These are phyloP conservation scores for Sporophila hypoxantha DNA, from an alignment of 2,113 vertebrate species.

Conservation along the genomic window DNA sequence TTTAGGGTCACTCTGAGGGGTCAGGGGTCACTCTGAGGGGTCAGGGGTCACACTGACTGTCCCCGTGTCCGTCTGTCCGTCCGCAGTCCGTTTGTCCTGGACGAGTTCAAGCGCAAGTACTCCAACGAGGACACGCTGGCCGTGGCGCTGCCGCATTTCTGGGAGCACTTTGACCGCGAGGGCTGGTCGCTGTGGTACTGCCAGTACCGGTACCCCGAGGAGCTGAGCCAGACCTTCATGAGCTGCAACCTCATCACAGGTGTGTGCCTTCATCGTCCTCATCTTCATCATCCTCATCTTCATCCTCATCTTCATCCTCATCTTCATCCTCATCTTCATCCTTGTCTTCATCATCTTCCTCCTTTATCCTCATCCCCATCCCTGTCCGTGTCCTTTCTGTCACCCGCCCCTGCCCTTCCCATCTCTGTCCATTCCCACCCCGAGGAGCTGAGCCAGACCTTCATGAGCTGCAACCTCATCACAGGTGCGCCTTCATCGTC, in stretches of 20 bases:
- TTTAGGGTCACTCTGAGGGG: too few species aligned
- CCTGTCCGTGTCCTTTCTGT: too few species aligned
- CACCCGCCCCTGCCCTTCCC: too few species aligned
- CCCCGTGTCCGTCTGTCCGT: too few species aligned
- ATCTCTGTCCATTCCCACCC: too few species aligned
- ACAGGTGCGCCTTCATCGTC: not conserved
- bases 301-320: not conserved
- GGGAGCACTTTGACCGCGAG: not conserved
- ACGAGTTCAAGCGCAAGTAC: not conserved
- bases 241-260: conserved; percentile 93
- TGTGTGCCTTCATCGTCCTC: not conserved
- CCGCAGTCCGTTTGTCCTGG: too few species aligned
- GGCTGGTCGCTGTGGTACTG: not conserved
- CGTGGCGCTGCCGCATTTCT: not conserved
- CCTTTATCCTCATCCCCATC: too few species aligned
- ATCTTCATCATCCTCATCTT: conserved; percentile 37
- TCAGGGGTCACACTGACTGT: too few species aligned
- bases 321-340: too few species aligned
- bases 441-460: conserved; percentile 73
- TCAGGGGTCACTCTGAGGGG: too few species aligned
- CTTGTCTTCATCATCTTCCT: too few species aligned
- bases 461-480: conserved; percentile 97
- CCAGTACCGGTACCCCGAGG: conserved; percentile 83
- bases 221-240: conserved; percentile 82
- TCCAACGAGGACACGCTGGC: not conserved